phyloP scores from a whole-genome alignment of 1,140 invertebrate genomes.

The Chlorops oryzae region DNA sequence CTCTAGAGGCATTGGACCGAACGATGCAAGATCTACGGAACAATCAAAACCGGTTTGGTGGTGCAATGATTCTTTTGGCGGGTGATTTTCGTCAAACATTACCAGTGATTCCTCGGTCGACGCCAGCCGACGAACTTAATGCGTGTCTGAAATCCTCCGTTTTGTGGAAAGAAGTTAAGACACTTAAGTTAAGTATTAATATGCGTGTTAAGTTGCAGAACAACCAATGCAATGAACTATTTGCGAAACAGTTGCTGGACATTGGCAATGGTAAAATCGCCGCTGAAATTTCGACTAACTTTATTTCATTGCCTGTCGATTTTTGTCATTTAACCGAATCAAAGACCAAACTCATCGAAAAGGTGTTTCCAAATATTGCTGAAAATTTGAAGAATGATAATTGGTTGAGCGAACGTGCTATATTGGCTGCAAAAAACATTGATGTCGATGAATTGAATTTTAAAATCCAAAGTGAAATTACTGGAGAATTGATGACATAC shows the following conservation, averaged over 20 bases:
- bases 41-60: conserved; percentile 26
- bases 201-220: conserved; percentile 15
- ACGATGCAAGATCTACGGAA: conserved; percentile 39
- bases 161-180: conserved; percentile 48
- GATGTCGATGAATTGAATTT: conserved; percentile 38
- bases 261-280: conserved; percentile 13
- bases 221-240: conserved; percentile 10
- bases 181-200: conserved; percentile 29
- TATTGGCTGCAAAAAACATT: conserved; percentile 37
- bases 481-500: conserved; percentile 29
- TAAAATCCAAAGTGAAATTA: conserved; percentile 32
- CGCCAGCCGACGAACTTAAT: conserved; percentile 45
- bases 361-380: conserved; percentile 5
- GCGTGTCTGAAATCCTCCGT: conserved; percentile 20
- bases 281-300: conserved; percentile 1
- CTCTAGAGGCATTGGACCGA: conserved; percentile 46
- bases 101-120: conserved; percentile 47
- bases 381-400: conserved; percentile 43
- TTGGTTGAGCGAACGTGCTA: conserved; percentile 35
- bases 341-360: conserved; percentile 21
- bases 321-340: conserved; percentile 6
- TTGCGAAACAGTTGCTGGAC: conserved; percentile 14
- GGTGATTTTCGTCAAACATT: conserved; percentile 53
- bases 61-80: conserved; percentile 32
- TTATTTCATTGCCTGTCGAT: conserved; percentile 7